Conservation (phyloP, 2,113 vertebrate genomes). For the Varanus komodoensis region DNA sequence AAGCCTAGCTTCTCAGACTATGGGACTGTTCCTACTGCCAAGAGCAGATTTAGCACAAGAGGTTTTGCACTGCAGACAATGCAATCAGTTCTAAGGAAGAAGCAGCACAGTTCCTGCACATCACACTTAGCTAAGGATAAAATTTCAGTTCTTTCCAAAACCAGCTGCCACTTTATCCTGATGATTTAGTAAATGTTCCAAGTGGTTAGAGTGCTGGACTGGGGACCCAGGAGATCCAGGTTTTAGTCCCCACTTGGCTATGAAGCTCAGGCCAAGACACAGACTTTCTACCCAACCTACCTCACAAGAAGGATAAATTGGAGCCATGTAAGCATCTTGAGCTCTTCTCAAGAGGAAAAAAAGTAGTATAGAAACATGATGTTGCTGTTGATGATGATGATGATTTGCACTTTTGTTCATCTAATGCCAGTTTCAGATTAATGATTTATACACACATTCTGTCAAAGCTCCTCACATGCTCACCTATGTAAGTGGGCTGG, state of each 20-base stretch:
- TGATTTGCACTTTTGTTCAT: not conserved
- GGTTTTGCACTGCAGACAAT: not conserved
- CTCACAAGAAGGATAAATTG: too few species aligned
- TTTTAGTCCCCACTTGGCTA: too few species aligned
- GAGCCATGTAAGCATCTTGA: too few species aligned
- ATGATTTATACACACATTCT: not conserved
- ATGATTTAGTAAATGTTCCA: not conserved
- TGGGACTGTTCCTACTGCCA: not conserved
- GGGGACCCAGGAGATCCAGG: too few species aligned
- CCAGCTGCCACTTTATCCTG: not conserved
- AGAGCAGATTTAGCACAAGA: not conserved
- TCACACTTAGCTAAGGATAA: not conserved
- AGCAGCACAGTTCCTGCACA: not conserved
- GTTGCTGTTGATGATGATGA: too few species aligned
- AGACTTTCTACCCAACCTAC: too few species aligned
- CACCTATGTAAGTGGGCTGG: not conserved
- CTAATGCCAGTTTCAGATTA: not conserved
- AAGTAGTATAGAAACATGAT: too few species aligned
- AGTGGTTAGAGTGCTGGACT: not conserved
- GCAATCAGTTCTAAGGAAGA: not conserved
- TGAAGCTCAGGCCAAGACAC: too few species aligned
- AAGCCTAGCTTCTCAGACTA: not conserved
- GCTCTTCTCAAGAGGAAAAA: too few species aligned
- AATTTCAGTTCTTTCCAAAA: not conserved
- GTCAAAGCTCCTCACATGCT: not conserved